Conservation (phyloP, 1,140 invertebrate genomes). For the Drosophila nasuta region DNA sequence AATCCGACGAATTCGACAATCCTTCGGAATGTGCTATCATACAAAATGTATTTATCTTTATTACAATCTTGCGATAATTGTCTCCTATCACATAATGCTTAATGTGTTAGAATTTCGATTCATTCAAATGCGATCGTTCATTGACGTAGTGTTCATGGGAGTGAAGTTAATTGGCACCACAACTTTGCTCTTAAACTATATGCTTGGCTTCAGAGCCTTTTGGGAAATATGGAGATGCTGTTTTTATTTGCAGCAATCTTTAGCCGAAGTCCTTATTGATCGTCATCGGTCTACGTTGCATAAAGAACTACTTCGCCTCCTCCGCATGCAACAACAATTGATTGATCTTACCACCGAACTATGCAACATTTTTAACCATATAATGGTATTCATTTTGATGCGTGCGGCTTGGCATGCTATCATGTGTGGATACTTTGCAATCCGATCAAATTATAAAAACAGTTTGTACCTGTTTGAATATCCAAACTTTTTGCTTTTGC, state of each 20-base stretch:
- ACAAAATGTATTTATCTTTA: no score
- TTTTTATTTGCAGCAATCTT: background rate
- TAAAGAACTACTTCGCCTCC: background rate
- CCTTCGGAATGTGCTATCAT: no score
- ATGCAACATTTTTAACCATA: background rate
- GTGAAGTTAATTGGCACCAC: no score
- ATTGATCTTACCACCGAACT: background rate
- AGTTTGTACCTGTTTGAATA: no score
- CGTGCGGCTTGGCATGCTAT: background rate
- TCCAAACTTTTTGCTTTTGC: no score
- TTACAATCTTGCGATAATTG: no score
- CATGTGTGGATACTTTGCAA: background rate
- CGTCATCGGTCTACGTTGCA: background rate
- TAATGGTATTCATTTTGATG: background rate
- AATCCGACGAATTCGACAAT: no score
- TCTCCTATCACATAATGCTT: no score
- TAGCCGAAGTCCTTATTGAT: background rate
- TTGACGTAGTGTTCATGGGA: no score
- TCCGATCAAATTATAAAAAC: background rate
- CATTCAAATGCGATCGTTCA: no score
- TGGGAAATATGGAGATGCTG: background rate
- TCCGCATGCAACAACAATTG: background rate
- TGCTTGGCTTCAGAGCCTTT: background rate
- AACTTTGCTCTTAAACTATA: background rate
- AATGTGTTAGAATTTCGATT: no score